Evolutionary conservation across 2,888 invertebrate species (phyloP).

Genomic region (Xylocampa areola): DNA sequence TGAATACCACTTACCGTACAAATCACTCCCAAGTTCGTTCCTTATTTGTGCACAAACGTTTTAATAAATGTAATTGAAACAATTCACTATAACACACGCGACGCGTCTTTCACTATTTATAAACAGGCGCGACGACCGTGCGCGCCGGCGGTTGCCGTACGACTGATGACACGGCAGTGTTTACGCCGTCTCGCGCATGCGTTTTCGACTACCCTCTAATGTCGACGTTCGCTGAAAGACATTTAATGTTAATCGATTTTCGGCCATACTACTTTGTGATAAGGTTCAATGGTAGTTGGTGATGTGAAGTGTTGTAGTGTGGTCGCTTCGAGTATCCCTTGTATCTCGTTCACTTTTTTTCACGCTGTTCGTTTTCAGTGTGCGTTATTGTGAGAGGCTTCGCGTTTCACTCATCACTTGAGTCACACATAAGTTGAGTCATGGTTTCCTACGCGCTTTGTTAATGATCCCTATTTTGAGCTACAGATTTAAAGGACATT

Average conservation of each 20-base stretch:
- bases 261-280: constrained; percentile 48
- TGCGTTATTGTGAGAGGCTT: constrained; percentile 35
- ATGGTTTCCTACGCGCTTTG: constrained; percentile 28
- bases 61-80: constrained; percentile 57
- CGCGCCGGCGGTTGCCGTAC: constrained; percentile 72
- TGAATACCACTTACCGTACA: constrained; percentile 68
- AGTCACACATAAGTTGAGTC: constrained; percentile 36
- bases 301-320: constrained; percentile 39
- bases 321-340: constrained; percentile 35
- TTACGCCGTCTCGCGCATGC: constrained; percentile 82
- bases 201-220: constrained; percentile 72
- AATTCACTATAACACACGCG: constrained; percentile 77
- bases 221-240: constrained; percentile 31
- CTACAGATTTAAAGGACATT: constrained; percentile 16
- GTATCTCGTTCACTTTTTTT: constrained; percentile 52
- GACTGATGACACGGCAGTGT: constrained; percentile 77
- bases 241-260: constrained; percentile 44
- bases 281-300: constrained; percentile 35
- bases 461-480: constrained; percentile 22
- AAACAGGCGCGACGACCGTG: constrained; percentile 53
- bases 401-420: constrained; percentile 39
- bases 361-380: constrained; percentile 56
- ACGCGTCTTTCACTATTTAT: constrained; percentile 53
- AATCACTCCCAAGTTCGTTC: constrained; percentile 66
- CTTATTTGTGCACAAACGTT: constrained; percentile 63